Conservation (phyloP, 2,888 invertebrate species). For the Sceliomorpha sp. region DNA sequence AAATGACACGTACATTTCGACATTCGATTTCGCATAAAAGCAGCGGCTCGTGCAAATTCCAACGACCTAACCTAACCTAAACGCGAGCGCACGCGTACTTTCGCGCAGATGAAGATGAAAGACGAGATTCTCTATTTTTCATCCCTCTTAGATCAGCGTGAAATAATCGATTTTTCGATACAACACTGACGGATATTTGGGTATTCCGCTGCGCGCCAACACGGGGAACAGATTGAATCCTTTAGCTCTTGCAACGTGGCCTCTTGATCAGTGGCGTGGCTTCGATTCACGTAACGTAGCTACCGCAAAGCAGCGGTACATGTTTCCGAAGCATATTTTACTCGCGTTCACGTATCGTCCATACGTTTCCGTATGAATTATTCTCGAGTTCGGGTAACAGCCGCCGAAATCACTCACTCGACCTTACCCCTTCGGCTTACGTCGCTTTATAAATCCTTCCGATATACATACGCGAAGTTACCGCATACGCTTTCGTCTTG, state of each 20-base stretch:
- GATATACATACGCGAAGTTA: slow-evolving; percentile 53
- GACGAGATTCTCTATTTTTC: no score
- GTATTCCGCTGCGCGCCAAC: slow-evolving; percentile 25
- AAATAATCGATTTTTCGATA: slow-evolving; percentile 41
- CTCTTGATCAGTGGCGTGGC: slow-evolving; percentile 44
- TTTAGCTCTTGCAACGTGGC: slow-evolving; percentile 43
- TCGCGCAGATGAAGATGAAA: no score
- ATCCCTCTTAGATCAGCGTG: slow-evolving; percentile 46
- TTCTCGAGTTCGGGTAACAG: slow-evolving; percentile 64
- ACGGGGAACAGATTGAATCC: slow-evolving; percentile 45
- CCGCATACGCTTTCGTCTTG: slow-evolving; percentile 42
- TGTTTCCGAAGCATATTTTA: slow-evolving; percentile 63
- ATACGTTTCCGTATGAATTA: slow-evolving; percentile 67
- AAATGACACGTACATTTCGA: no score
- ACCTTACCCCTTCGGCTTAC: slow-evolving; percentile 46
- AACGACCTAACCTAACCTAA: no score
- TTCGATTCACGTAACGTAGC: slow-evolving; percentile 48
- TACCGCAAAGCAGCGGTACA: slow-evolving; percentile 45
- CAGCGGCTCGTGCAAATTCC: no score
- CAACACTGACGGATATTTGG: slow-evolving; percentile 37
- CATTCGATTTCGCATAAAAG: no score
- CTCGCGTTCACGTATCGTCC: slow-evolving; percentile 57
- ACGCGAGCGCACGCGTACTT: no score
- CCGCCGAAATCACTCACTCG: slow-evolving; percentile 66
- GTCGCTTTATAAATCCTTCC: slow-evolving; percentile 56